Base-by-base conservation (phyloP, 2,797 vertebrate species). In the Clarias platycephalus region DNA sequence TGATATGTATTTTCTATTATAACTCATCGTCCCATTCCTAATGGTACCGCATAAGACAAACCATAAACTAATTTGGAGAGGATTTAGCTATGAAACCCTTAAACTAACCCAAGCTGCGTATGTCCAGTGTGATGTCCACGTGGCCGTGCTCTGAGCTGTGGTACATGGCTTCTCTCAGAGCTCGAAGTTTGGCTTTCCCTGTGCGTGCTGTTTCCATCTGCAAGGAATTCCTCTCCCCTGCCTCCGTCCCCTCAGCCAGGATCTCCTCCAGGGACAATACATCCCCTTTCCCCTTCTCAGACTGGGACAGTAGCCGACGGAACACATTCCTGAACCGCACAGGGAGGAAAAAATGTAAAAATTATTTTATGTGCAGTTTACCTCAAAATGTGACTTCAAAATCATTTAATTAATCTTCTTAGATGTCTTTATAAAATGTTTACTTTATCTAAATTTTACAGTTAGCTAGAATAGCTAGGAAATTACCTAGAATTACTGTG, bases 201-300 rank as follows among this genome's bases (percentile, higher is more conserved):
- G 95, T 96, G 79, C 96, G 95, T 88, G 95, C 96, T 90, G 97
- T 90, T 0, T 97, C 96, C 62, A 96, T 92, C 1, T 97, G 96
- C 86, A 96, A 94, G 0, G 95, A 94, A 5, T 94, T 95, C 16
- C 95, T 93, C 26, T 96, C 96, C 0, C 96, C 95, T 93, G 96
- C 88, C 87, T 97, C 98, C 0, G 96, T 96, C 49, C 98, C 97
- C 90, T 99, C 98, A 0, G 98, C 98, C 90, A 99, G 93, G 90
- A 99, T 99, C 95, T 99, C 98, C 91, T 99, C 97, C 94, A 99
- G 93, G 0, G 97, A 99, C 89, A 99, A 91, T 62, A 99, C 97
- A 66, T 99, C 97, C 0, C 94, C 96, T 93, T 98, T 98, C 0
- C 91, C 94, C 90, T 97, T 97, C 92, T 99, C 97, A 0, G 97